Conservation (phyloP, 2,113 vertebrate genomes). For the Ochotona princeps region DNA sequence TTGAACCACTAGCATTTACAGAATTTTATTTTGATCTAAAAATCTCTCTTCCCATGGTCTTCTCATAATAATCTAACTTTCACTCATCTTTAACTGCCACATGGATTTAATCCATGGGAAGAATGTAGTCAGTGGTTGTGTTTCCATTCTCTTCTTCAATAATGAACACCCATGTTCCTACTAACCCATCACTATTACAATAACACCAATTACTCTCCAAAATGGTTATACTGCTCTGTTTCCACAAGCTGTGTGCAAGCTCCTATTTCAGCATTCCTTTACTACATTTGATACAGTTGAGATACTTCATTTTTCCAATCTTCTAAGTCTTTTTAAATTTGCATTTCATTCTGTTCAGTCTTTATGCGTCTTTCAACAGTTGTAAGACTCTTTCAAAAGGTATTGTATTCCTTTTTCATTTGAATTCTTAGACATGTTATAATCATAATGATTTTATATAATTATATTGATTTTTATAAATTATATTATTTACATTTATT, state of each 20-base stretch:
- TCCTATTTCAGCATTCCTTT: background rate
- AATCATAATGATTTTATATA: background rate
- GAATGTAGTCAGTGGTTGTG: constrained; percentile 18
- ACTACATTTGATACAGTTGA: background rate
- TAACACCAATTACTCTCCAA: background rate
- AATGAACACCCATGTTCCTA: background rate
- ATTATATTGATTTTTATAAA: too few relatives aligned
- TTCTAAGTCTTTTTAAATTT: constrained; percentile 8
- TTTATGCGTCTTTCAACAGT: background rate
- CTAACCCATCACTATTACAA: constrained; percentile 7
- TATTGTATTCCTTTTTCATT: background rate
- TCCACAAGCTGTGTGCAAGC: background rate
- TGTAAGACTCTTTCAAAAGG: background rate
- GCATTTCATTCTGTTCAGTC: background rate
- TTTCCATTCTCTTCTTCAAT: constrained; percentile 17
- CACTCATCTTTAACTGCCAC: constrained; percentile 26
- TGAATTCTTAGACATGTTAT: background rate
- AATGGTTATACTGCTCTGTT: background rate
- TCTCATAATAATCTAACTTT: background rate
- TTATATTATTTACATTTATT: too few relatives aligned
- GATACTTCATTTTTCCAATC: background rate
- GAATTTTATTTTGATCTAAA: background rate
- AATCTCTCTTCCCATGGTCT: background rate
- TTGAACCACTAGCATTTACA: background rate
- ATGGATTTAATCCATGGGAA: background rate